Evolutionary conservation across 2,888 invertebrate genomes (phyloP), one percentile per base, ranked within the genome.

Genomic region (Laothoe populi): DNA sequence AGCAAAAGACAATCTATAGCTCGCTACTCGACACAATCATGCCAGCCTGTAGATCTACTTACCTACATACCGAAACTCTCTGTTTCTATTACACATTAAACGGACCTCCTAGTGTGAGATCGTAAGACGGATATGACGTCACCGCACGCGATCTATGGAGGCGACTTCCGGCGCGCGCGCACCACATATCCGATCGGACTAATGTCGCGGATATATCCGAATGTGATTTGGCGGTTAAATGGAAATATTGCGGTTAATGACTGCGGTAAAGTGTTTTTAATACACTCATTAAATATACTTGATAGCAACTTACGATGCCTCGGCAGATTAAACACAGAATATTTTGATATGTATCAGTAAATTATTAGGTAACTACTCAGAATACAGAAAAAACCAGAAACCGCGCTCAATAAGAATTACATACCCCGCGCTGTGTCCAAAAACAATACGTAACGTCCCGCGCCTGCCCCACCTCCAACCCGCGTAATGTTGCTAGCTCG

Each of bases 121-220:
- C 21, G 64, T 53, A 57, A 65, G 67, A 67, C 82, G 88, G 88
- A 87, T 78, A 83, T 80, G 78, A 82, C 82, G 84, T 85, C 82
- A 83, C 78, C 70, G 67, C 60, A 72, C 78, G 77, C 84, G 83
- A 88, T 88, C 73, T 78, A 90, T 88, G 84, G 81, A 72, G 68
- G 71, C 77, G 73, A 70, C 75, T 74, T 88, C 88, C 88, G 88
- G 81, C 84, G 86, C 84, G 73, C 77, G 84, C 84, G 84, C 83
- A 79, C 83, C 81, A 69, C 81, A 75, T 10, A 44, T 86, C 87
- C 87, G 82, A 70, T 70, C 66, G 71, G 70, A 67, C 78, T 83
- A 87, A 88, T 86, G 88, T 84, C 77, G 81, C 83, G 83, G 72
- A 78, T 78, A 82, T 79, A 81, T 88, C 89, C 88, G 89, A 78